Base-by-base conservation (phyloP, 2,113 vertebrate species). In the Cavia aperea region DNA sequence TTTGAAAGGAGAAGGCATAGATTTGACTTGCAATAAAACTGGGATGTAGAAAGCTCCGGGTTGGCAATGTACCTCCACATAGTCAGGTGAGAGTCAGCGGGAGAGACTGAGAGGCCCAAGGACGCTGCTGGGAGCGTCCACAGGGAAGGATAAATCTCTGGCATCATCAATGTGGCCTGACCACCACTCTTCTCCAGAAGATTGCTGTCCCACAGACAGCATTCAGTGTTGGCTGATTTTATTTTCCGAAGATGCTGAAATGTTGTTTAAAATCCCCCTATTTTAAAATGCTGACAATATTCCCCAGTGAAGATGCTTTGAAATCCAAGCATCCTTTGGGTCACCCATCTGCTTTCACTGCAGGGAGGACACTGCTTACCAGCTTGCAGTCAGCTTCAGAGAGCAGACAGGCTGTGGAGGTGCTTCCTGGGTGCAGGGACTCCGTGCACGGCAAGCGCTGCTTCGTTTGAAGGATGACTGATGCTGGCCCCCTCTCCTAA, bases 31-130 rank as follows among this genome's bases (percentile, higher is more conserved):
- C 29, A 63, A 10, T 26, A 23, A 73, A 73, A 56, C 7, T 18
- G 33, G 33, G 84, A 51, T 31, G 11, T 10, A 58, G 46, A 46
- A 43, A 73, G 31, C 33, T 43, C 21, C 19, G 29, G 5, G 9
- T 24, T 31, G 62, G 51, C 73, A 77, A 5, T 0, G 0, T 36
- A 16, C 5, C 5, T 46, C 7, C 18, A 1, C 56, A 65, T 60
- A 24, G 31, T 21, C 0, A 10, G 73, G 33, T 24, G n/a, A 79
- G 26, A 56, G 18, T 26, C 13, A 66, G 68, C 79, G n/a, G 26
- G 31, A 29, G 23, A 24, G 51, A 19, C 5, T 21, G 2, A 56
- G 54, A 36, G 58, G 33, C 24, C 0, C 0, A 9, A n/a, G 43
- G 8, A 19, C 19, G 33, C 82, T 21, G 2, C 5, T 10, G 58